A percentile compares a stretch with the other conserved stretches of the same genome.
These are phyloP conservation scores for Thryonomys swinderianus DNA, from an alignment of 2,113 vertebrate species.

Conservation along the genomic window DNA sequence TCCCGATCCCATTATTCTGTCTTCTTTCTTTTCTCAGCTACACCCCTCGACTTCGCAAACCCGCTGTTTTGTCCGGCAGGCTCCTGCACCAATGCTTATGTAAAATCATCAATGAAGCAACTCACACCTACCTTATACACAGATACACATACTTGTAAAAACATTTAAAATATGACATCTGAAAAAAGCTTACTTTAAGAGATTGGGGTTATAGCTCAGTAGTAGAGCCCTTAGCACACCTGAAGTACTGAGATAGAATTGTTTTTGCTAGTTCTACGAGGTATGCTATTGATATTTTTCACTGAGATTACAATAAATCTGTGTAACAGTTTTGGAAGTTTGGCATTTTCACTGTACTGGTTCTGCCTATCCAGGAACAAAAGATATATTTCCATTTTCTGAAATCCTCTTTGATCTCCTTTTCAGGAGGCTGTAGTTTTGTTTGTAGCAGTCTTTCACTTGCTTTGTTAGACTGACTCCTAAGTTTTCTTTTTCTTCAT, in stretches of 20 bases:
- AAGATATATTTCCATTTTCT: background rate
- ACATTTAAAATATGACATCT: slow-evolving; percentile 1
- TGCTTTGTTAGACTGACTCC: background rate
- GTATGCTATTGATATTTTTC: background rate
- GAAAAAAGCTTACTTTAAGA: background rate
- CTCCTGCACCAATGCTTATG: background rate
- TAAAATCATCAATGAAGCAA: background rate
- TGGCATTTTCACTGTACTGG: background rate
- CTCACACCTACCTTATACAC: background rate
- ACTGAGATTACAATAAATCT: background rate
- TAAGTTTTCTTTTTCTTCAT: background rate
- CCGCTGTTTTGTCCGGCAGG: too few species aligned
- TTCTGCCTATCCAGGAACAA: background rate
- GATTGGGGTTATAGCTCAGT: background rate
- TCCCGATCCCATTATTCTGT: too few species aligned
- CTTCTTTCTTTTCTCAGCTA: too few species aligned
- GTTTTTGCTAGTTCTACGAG: background rate
- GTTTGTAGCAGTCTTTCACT: background rate
- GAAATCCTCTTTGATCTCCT: background rate
- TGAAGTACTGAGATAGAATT: background rate
- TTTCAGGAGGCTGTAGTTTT: background rate
- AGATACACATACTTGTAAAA: background rate
- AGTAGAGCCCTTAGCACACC: background rate
- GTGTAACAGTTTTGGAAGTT: background rate
- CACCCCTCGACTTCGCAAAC: too few species aligned